These are phyloP conservation scores for Ectobius pallidus DNA, from an alignment of 2,888 invertebrate genomes.

Conservation along the genomic window DNA sequence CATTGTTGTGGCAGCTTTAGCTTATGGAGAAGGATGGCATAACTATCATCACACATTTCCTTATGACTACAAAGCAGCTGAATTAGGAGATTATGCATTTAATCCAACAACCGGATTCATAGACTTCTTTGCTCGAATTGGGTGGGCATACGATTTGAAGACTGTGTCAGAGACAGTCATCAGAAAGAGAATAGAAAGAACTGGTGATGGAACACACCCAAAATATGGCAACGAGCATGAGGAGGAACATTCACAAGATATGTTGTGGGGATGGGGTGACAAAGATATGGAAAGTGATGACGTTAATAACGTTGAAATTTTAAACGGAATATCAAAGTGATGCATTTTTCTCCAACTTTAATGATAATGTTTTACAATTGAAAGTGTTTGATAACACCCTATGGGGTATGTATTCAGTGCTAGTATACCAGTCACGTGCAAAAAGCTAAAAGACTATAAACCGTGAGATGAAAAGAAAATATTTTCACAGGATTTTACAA, in stretches of 20 bases:
- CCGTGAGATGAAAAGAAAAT: no score
- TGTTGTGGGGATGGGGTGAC: conserved; percentile 84
- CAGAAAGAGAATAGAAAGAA: conserved; percentile 69
- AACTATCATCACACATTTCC: conserved; percentile 72
- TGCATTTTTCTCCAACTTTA: no score
- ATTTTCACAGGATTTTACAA: no score
- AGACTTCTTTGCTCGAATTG: conserved; percentile 80
- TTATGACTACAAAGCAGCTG: conserved; percentile 84
- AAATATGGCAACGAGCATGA: conserved; percentile 9
- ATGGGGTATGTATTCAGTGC: no score
- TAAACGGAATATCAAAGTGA: background rate
- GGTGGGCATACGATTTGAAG: conserved; percentile 88
- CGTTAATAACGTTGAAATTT: conserved; percentile 44
- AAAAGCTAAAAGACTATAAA: no score
- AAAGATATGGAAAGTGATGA: conserved; percentile 75
- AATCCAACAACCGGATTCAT: conserved; percentile 80
- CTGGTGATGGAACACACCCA: conserved; percentile 72
- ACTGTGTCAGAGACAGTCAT: conserved; percentile 75
- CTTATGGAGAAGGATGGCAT: conserved; percentile 60
- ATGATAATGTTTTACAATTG: no score
- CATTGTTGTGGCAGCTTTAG: conserved; percentile 53
- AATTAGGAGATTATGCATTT: conserved; percentile 67
- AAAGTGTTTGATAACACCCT: no score
- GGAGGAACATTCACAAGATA: conserved; percentile 57
- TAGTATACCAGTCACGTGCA: no score